Conservation (phyloP, 2,797 vertebrate species). For the Mormyrus proboscirostris region DNA sequence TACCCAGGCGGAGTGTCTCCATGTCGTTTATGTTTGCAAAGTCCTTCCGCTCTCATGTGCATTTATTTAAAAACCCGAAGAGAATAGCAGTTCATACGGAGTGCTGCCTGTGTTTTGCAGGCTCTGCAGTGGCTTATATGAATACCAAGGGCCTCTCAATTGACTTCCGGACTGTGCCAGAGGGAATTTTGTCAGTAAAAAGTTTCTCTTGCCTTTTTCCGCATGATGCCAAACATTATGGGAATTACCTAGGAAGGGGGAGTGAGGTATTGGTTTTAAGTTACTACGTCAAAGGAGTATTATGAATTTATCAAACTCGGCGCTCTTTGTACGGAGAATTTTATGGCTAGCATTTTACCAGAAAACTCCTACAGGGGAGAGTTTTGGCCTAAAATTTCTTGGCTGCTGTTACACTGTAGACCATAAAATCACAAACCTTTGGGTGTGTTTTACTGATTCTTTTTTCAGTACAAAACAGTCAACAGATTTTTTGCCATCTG, state of each 20-base stretch:
- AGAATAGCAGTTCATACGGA: neutral
- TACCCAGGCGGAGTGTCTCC: neutral
- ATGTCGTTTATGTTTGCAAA: neutral
- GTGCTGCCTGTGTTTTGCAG: neutral
- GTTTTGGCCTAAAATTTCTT: neutral
- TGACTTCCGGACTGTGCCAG: neutral
- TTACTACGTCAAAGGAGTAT: neutral
- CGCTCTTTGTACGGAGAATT: neutral
- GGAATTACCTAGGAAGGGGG: neutral
- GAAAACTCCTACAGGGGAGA: neutral
- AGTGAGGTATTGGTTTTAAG: neutral
- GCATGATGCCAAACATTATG: neutral
- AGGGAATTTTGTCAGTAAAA: neutral
- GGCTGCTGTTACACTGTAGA: neutral
- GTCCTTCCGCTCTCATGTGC: neutral
- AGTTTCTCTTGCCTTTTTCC: neutral
- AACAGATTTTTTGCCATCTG: neutral
- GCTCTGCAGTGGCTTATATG: neutral
- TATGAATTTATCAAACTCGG: neutral
- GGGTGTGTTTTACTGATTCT: neutral
- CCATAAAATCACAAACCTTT: neutral
- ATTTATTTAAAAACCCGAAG: neutral
- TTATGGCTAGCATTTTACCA: neutral
- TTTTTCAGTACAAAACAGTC: neutral
- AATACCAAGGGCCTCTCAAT: neutral